phyloP scores from a whole-genome alignment of 1,140 invertebrate genomes.

The Diorhabda elongata region DNA sequence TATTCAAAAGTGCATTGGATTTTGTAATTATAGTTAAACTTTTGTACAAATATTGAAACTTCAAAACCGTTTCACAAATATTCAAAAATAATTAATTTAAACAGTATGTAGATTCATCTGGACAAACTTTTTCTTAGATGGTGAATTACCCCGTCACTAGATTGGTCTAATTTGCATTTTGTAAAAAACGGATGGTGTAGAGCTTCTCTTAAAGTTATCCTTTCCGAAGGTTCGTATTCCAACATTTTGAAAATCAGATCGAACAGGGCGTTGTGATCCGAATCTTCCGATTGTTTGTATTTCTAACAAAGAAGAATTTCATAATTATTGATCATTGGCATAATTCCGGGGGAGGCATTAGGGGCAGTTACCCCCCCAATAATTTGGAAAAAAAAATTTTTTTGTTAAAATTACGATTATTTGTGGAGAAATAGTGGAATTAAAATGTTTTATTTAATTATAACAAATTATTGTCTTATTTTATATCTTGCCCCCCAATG shows the following conservation, averaged over 20 bases:
- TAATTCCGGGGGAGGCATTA: neutral
- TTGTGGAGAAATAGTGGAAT: neutral
- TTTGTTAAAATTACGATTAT: neutral
- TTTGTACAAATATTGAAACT: conserved; percentile 4
- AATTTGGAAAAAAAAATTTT: neutral
- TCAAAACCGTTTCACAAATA: neutral
- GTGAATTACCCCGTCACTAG: conserved; percentile 57
- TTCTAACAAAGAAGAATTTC: conserved; percentile 57
- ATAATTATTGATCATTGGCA: neutral
- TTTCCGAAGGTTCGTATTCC: conserved; percentile 89
- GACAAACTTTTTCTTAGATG: conserved; percentile 55
- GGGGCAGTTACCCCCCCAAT: neutral
- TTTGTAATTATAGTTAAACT: neutral
- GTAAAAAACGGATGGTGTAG: conserved; percentile 91
- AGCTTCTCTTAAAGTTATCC: conserved; percentile 86
- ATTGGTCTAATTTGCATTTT: conserved; percentile 70
- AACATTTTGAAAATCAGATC: conserved; percentile 94
- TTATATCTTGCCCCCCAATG: too few relatives aligned
- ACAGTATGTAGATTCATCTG: conserved; percentile 7
- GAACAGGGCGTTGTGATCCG: conserved; percentile 90
- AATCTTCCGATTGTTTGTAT: conserved; percentile 83
- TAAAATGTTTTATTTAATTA: too few relatives aligned
- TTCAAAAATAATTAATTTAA: neutral
- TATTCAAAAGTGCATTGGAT: too few relatives aligned
- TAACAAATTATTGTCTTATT: too few relatives aligned